Conservation (phyloP, 2,888 invertebrate species). For the Platycheirus rosarum region DNA sequence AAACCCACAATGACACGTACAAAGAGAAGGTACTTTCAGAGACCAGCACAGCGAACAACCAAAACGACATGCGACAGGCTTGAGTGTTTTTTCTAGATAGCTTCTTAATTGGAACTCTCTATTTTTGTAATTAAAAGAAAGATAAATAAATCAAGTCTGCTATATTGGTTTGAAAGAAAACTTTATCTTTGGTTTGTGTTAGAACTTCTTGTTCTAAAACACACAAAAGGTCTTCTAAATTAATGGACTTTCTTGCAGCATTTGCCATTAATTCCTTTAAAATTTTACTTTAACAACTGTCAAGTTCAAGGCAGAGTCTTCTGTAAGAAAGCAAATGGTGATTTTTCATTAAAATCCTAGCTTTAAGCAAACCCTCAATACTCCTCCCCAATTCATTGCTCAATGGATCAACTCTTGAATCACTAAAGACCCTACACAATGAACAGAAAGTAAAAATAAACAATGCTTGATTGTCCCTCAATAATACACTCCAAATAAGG, state of each 20-base stretch:
- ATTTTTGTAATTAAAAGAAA: background rate
- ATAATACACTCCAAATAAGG: constrained; percentile 23
- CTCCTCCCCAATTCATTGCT: background rate
- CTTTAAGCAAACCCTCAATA: too few species aligned
- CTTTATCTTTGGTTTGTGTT: too few species aligned
- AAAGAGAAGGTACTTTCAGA: background rate
- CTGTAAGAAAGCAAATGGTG: too few species aligned
- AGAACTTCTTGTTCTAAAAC: too few species aligned
- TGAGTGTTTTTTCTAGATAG: constrained; percentile 1
- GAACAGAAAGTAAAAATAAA: constrained; percentile 12
- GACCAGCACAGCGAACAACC: constrained; percentile 26
- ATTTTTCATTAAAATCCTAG: too few species aligned
- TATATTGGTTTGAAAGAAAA: too few species aligned
- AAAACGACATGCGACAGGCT: constrained; percentile 30
- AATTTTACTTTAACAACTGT: too few species aligned
- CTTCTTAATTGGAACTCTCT: background rate
- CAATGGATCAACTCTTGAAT: constrained; percentile 4
- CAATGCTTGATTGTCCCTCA: constrained; percentile 25
- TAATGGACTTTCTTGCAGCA: too few species aligned
- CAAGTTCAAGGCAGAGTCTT: too few species aligned
- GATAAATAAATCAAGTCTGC: too few species aligned
- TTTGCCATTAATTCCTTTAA: too few species aligned
- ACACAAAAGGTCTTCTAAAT: too few species aligned
- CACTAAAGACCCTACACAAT: background rate
- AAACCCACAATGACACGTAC: constrained; percentile 43